phyloP scores from a whole-genome alignment of 1,140 invertebrate species.

The Eueides isabella region DNA sequence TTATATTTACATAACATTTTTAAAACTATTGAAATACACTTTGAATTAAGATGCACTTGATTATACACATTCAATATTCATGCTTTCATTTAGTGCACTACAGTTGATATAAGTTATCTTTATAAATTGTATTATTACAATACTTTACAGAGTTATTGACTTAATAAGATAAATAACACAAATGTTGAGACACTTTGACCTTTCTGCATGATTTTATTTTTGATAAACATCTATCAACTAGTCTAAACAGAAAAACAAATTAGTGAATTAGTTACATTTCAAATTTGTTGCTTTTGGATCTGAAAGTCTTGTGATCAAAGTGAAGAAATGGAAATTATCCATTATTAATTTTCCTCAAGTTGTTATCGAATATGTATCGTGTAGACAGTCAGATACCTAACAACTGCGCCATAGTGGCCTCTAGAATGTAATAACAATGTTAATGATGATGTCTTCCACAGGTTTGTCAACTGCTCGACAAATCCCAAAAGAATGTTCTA shows the following conservation, averaged over 20 bases:
- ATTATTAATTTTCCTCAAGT: too few relatives aligned
- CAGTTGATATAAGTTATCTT: neutral
- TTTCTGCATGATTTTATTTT: neutral
- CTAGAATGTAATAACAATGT: neutral
- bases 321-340: too few relatives aligned
- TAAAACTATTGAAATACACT: too few relatives aligned
- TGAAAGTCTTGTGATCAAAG: too few relatives aligned
- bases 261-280: neutral
- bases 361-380: too few relatives aligned
- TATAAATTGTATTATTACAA: neutral
- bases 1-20: too few relatives aligned
- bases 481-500: slow-evolving; percentile 71
- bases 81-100: neutral
- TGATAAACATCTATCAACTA: neutral
- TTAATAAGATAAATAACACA: neutral
- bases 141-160: slow-evolving; percentile 27
- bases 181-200: slow-evolving; percentile 12
- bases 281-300: too few relatives aligned
- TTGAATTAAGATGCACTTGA: too few relatives aligned
- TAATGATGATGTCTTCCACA: neutral
- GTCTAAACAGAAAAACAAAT: neutral
- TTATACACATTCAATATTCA: neutral
- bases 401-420: too few relatives aligned
- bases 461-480: slow-evolving; percentile 64
- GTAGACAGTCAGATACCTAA: too few relatives aligned